phyloP scores from a whole-genome alignment of 92 coral and sea anemone genomes.

The Palythoa grandis region DNA sequence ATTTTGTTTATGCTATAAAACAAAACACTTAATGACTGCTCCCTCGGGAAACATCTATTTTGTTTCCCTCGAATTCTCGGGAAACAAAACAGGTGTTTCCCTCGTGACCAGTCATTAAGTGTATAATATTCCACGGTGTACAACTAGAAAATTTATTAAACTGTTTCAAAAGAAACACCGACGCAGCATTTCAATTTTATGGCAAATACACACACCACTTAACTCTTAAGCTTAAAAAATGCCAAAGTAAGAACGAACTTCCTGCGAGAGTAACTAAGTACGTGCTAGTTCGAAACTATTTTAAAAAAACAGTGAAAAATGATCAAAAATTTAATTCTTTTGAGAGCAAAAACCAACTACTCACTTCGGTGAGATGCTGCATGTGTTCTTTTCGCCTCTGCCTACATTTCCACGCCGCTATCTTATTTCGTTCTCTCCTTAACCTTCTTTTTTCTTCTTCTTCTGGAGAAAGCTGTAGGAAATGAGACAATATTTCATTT shows the following conservation, averaged over 20 bases:
- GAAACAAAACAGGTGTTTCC: too few species aligned
- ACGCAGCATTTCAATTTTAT: too few species aligned
- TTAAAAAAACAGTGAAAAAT: background rate
- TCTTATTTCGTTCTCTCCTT: conserved; percentile 91
- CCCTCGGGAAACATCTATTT: too few species aligned
- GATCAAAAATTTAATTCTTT: background rate
- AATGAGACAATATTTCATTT: background rate
- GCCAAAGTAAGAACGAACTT: background rate
- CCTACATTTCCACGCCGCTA: conserved; percentile 96
- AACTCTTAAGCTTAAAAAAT: background rate
- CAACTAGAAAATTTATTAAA: too few species aligned
- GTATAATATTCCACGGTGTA: too few species aligned
- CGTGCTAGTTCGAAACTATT: background rate
- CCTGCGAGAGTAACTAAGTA: background rate
- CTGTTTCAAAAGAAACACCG: too few species aligned
- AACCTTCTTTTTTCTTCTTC: conserved; percentile 90
- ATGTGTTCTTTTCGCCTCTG: conserved; percentile 95
- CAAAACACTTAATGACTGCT: too few species aligned
- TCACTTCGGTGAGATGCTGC: conserved; percentile 81
- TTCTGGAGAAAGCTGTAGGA: conserved; percentile 78
- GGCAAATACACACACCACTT: background rate
- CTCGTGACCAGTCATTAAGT: too few species aligned
- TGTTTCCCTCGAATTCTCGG: too few species aligned
- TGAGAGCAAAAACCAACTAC: background rate
- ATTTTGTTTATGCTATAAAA: too few species aligned